Percentiles rank a stretch among this genome's conserved stretches.
These are phyloP conservation scores for Gisinianus flammeolus DNA, from an alignment of 2,888 invertebrate species.

Conservation along the genomic window DNA sequence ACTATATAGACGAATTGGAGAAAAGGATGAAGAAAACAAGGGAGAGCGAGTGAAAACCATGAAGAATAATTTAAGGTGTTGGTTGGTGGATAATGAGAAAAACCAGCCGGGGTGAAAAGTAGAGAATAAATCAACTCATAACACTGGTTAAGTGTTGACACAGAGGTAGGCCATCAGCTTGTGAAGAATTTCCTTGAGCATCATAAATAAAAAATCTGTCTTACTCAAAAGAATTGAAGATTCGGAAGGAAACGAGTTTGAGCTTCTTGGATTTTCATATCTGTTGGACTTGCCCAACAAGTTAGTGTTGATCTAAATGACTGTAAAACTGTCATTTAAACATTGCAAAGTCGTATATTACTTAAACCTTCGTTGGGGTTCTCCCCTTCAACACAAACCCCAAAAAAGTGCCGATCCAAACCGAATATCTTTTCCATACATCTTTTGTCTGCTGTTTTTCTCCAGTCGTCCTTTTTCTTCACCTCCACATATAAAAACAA, in stretches of 20 bases:
- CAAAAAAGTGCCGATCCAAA: neutral
- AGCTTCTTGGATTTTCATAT: slow-evolving; percentile 5
- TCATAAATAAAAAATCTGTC: slow-evolving; percentile 21
- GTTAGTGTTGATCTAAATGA: slow-evolving; percentile 46
- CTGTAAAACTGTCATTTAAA: slow-evolving; percentile 45
- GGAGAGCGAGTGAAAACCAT: neutral
- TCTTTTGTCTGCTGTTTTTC: neutral
- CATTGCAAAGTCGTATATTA: slow-evolving; percentile 4
- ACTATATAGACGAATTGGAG: neutral
- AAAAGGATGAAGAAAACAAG: neutral
- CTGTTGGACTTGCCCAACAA: slow-evolving; percentile 37
- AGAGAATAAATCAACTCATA: slow-evolving; percentile 10
- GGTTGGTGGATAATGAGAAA: slow-evolving; percentile 14
- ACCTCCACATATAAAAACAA: too few species aligned
- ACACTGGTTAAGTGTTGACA: slow-evolving; percentile 20
- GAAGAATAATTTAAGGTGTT: neutral
- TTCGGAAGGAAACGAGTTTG: slow-evolving; percentile 51
- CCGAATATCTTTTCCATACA: neutral
- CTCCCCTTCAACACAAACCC: neutral
- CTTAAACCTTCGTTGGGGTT: slow-evolving; percentile 8
- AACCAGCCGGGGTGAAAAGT: neutral
- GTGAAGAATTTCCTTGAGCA: neutral
- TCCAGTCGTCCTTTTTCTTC: too few species aligned
- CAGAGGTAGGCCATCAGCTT: slow-evolving; percentile 1
- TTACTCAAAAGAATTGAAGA: slow-evolving; percentile 17